Evolutionary conservation across 2,113 vertebrate genomes (phyloP), one percentile per base, ranked within the genome.

Genomic region (Arizona elegans): DNA sequence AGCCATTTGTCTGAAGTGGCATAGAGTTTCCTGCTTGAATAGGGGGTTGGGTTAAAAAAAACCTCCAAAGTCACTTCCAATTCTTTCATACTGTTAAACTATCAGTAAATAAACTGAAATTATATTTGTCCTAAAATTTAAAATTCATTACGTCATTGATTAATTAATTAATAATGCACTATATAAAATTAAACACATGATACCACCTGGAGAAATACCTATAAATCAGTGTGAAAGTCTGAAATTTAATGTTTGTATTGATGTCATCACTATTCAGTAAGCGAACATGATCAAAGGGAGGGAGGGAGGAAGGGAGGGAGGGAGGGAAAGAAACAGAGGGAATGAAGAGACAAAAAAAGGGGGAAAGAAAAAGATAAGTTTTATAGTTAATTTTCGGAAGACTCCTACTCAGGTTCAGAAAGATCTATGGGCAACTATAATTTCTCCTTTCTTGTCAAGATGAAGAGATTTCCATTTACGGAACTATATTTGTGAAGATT

Each of bases 361-460:
- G 8, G 21, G 5, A 29, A 86, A 24, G 86, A 87, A 6, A 56
- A 95, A 52, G 11, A 96, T 90, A 91, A 13, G 0, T n/a, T 92
- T 29, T 88, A 24, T 12, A 15, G 65, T 9, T 8, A 62, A 52
- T 5, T 96, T 87, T 81, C 96, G 94, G 93, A 94, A 95, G 95
- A 93, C 94, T 94, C 96, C 93, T 93, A 96, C 95, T 94, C 94
- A 97, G 95, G 96, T 92, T 90, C 92, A 94, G 95, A 96, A 96
- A 96, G 91, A 96, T 96, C 95, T 95, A 95, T 88, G 95, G 92
- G 94, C 95, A 97, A 96, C 94, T 97, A 95, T 93, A 95, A 95
- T 95, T 97, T 94, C 94, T 96, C 95, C 94, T 94, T 94, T 94
- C 96, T 55, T 94, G 95, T 91, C 96, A 97, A 94, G 93, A 93